Base-by-base conservation (phyloP, 2,888 invertebrate species). In the Micoletzkya japonica region DNA sequence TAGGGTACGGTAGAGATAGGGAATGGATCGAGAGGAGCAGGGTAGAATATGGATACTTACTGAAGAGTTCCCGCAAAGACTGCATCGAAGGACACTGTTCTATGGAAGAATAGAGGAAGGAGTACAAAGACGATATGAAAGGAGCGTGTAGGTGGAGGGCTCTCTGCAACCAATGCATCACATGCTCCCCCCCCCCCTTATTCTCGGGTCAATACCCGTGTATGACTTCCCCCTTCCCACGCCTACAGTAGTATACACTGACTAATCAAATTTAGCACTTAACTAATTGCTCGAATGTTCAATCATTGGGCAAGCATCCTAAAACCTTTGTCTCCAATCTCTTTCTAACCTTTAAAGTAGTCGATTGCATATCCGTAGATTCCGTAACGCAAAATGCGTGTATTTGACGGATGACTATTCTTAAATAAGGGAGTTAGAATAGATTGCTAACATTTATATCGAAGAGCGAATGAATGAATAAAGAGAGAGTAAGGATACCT, bases 11-110 rank as follows among this genome's bases (percentile, higher is more conserved):
- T 54, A 7, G 24, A 54, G 7, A 54, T 54, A 10, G 7, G 10
- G 26, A 20, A 54, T 54, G 14, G 26, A 44, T 44, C 10, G 44
- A 44, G n/a, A n/a, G n/a, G n/a, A n/a, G n/a, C 30, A 30, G 26
- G 30, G 7, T n/a, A 17, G 3, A 54, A 54, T 54, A 26, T 26
- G 26, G 30, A 26, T 17, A 68, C 74, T 69, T 34, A 77, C 76
- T 71, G 28, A 71, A 72, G 10, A 77, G 70, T 32, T 75, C 74
- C 52, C 68, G 59, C 66, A 77, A 75, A 14, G 71, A 61, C 2
- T 73, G 70, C n/a, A 67, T 37, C 6, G 77, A 75, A 3, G 78
- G 77, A 39, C 75, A 77, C 64, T 77, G 78, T 50, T 66, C 71
- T 26, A 79, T 67, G 24, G 73, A 74, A 10, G 71, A 73, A 50